Conservation (phyloP, 1,140 invertebrate species). For the Solenopsis fugax region DNA sequence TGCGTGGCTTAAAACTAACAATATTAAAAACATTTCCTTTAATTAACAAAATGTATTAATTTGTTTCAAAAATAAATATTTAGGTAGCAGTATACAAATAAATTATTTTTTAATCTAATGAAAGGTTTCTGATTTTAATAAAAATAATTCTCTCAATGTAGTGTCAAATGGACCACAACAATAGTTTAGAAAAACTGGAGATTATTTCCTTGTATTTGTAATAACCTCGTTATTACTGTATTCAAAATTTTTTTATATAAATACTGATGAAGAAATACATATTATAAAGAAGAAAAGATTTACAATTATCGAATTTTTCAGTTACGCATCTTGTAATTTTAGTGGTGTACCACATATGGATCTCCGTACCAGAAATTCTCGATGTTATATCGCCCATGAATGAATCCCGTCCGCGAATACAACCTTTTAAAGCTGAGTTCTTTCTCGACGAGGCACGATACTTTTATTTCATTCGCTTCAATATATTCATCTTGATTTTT, state of each 20-base stretch:
- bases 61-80: no score
- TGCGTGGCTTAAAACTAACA: no score
- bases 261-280: neutral
- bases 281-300: neutral
- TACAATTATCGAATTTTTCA: conserved; percentile 4
- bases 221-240: neutral
- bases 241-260: neutral
- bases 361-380: neutral
- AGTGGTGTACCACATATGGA: neutral
- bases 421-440: neutral
- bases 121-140: no score
- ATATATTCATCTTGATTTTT: neutral
- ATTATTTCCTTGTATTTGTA: no score
- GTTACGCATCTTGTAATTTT: neutral
- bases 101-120: no score
- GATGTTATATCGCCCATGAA: conserved; percentile 31
- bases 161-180: no score
- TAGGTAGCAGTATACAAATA: no score
- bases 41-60: no score
- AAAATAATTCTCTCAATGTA: no score
- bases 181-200: neutral
- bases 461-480: neutral
- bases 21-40: no score
- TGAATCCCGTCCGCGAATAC: neutral
- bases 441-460: neutral